These are phyloP conservation scores for Dicyrtoma fusca DNA, from an alignment of 2,888 invertebrate species.

Conservation along the genomic window DNA sequence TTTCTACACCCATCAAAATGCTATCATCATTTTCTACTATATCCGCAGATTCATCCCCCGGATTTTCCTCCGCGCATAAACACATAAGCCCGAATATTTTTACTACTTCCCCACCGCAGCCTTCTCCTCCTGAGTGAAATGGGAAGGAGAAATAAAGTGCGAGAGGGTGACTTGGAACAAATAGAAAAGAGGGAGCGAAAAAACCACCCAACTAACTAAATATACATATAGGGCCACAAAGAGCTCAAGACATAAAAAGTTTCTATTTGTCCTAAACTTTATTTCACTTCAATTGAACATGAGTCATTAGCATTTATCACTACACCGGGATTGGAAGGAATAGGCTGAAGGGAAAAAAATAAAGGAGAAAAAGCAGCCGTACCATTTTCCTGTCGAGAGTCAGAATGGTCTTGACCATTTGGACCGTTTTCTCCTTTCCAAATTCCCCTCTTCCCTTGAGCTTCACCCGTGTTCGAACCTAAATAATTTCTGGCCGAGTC, in stretches of 20 bases:
- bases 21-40: conserved; percentile 9
- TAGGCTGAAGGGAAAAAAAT: not conserved
- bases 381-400: conserved; percentile 55
- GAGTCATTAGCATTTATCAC: conserved; percentile 13
- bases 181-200: too few relatives aligned
- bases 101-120: too few relatives aligned
- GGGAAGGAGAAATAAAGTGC: too few relatives aligned
- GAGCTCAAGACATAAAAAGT: not conserved
- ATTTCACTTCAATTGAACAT: conserved; percentile 5
- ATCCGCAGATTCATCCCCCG: not conserved
- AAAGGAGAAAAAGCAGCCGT: conserved; percentile 10
- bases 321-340: not conserved
- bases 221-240: not conserved
- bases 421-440: conserved; percentile 52
- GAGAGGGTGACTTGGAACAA: too few relatives aligned
- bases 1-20: conserved; percentile 15
- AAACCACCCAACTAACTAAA: too few relatives aligned
- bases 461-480: conserved; percentile 45
- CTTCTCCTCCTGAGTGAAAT: too few relatives aligned
- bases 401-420: conserved; percentile 50
- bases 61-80: not conserved
- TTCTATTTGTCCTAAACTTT: too few relatives aligned
- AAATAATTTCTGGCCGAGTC: conserved; percentile 46
- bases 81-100: not conserved
- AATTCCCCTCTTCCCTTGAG: conserved; percentile 55